Conservation (phyloP, 2,797 vertebrate species). For the Hapalemur alaotrensis region DNA sequence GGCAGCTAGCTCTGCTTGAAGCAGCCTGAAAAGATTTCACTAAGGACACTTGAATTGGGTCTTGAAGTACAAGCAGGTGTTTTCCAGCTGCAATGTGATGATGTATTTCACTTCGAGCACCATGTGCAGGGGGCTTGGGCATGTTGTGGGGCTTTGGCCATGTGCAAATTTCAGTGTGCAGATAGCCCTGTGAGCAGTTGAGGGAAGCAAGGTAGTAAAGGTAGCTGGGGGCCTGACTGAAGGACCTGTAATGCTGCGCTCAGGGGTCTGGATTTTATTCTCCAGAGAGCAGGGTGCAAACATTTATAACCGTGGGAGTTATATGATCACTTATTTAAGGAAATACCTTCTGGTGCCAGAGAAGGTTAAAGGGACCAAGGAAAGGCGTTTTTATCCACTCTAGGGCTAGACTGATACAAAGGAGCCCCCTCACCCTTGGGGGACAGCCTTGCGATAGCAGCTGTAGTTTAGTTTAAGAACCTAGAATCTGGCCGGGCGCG, state of each 20-base stretch:
- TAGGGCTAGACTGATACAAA: neutral
- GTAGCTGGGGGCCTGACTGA: neutral
- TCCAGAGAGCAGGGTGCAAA: neutral
- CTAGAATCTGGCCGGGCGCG: neutral
- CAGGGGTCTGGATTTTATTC: neutral
- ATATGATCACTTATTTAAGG: neutral
- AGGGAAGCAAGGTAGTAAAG: neutral
- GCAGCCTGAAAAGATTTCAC: neutral
- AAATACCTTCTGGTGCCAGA: neutral
- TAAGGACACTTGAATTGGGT: neutral
- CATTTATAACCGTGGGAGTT: neutral
- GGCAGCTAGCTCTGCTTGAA: neutral
- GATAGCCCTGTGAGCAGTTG: neutral
- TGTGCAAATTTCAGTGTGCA: neutral
- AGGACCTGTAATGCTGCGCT: neutral
- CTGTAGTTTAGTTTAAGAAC: neutral
- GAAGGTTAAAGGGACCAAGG: neutral
- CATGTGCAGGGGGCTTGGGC: no score
- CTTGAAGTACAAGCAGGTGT: neutral
- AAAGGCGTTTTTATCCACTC: neutral
- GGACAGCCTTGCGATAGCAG: neutral
- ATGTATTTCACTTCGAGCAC: neutral
- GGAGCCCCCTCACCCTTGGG: neutral
- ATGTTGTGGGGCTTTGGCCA: neutral
- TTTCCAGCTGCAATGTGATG: neutral